Percentiles rank a stretch among this genome's conserved stretches.
Evolutionary conservation across 2,113 vertebrate species (phyloP).

Genomic region (Lasiurus borealis): DNA sequence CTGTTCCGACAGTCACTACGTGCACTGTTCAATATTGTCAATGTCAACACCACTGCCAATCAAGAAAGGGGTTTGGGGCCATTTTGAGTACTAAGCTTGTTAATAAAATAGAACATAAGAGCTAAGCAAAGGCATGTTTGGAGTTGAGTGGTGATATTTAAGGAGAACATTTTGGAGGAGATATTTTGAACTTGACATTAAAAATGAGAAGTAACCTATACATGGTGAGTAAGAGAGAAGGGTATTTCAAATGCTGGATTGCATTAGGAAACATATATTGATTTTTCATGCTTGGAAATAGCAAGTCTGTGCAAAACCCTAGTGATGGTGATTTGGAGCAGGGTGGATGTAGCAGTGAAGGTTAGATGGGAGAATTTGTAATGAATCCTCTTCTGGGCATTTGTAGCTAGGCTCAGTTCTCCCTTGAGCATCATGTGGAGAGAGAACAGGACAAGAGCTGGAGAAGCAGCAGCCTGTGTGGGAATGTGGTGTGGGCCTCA

Average conservation of each 20-base stretch:
- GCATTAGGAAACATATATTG: neutral
- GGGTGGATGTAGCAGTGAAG: rapidly evolving
- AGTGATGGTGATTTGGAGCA: neutral
- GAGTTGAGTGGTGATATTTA: neutral
- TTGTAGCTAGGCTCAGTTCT: neutral
- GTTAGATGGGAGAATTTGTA: neutral
- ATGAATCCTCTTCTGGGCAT: too few species aligned
- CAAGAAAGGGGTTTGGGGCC: neutral
- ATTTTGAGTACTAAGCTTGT: neutral
- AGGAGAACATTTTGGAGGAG: neutral
- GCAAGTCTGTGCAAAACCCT: neutral
- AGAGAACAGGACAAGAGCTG: neutral
- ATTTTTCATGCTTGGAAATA: neutral
- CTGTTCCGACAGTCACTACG: neutral
- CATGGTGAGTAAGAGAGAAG: neutral
- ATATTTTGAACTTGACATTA: conserved; percentile 13
- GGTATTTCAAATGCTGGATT: neutral
- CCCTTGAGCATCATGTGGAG: neutral
- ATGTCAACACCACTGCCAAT: neutral
- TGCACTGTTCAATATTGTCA: neutral
- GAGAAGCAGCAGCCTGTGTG: rapidly evolving
- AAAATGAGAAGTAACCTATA: neutral
- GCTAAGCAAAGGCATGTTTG: neutral
- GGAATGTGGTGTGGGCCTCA: neutral
- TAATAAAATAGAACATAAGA: conserved; percentile 1